Evolutionary conservation across 2,888 invertebrate species (phyloP).

Genomic region (Tenthredo livida): DNA sequence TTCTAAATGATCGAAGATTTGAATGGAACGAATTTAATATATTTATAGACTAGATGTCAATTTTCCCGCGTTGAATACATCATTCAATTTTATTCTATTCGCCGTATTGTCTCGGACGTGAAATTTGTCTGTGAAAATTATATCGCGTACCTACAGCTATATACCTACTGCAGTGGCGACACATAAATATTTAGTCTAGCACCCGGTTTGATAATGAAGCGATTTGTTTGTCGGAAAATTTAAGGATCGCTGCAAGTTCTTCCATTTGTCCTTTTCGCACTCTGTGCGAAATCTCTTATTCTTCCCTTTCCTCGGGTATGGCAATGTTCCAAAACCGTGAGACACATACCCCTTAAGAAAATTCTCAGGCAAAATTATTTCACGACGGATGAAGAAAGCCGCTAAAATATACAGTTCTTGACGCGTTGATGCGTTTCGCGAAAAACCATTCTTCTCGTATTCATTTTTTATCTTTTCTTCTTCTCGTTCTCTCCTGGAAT

Average conservation of each 20-base stretch:
- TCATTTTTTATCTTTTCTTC: neutral
- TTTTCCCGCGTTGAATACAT: neutral
- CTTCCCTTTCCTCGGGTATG: neutral
- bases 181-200: constrained; percentile 17
- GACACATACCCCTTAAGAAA: neutral
- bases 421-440: neutral
- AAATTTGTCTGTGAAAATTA: neutral
- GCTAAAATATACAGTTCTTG: neutral
- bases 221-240: constrained; percentile 7
- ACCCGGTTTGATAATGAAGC: constrained; percentile 1
- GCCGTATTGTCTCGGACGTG: neutral
- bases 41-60: neutral
- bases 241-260: neutral
- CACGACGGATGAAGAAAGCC: neutral
- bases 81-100: neutral
- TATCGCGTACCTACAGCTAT: neutral
- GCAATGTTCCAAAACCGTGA: constrained; percentile 37
- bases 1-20: neutral
- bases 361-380: neutral
- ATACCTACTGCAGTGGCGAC: neutral
- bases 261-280: neutral
- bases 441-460: neutral
- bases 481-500: neutral
- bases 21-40: neutral
- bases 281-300: neutral